Evolutionary conservation across 1,140 invertebrate genomes (phyloP), one percentile per base, ranked within the genome.

Genomic region (Alviniconcha marisindica): DNA sequence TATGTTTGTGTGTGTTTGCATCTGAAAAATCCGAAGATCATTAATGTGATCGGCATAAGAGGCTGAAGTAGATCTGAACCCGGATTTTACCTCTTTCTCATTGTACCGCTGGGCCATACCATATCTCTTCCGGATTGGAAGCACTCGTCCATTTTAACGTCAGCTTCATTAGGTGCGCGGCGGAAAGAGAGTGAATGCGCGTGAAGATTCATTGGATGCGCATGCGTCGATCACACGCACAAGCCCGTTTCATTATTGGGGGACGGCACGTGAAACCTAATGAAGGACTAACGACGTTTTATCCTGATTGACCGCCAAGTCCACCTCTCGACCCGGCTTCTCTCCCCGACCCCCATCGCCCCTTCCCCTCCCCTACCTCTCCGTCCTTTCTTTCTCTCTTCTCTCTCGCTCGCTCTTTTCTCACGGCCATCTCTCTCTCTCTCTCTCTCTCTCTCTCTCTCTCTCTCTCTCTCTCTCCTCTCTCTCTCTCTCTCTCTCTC

Each of bases 221-320:
- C 28, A 28, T 28, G 63, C 28, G 24, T 14, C 63, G 63, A 69
- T 69, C 63, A 69, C 63, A 69, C 63, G 63, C 63, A 69, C 63
- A 1, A 36, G 63, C 63, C 1, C 24, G 24, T 69, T 69, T 69
- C 63, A 69, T 69, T 69, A 69, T 69, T 69, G 63, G 33, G 63
- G 63, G 33, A n/a, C 63, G 28, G 63, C 63, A 69, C 63, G 63
- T 69, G 63, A 36, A 69, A 69, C 63, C 63, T 69, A 69, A 69
- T 69, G 63, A 69, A 69, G 63, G 63, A 15, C 63, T 28, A 28
- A 69, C 63, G 28, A 36, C 33, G 63, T 69, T 69, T 69, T 36
- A 69, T 28, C 63, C 28, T 69, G 63, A 69, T 21, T 60, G 18
- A 60, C n/a, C 56, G 56, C 7, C 56, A 4, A 4, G 28, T 7